phyloP scores from a whole-genome alignment of 92 coral and sea anemone species.

The Metridium senile region DNA sequence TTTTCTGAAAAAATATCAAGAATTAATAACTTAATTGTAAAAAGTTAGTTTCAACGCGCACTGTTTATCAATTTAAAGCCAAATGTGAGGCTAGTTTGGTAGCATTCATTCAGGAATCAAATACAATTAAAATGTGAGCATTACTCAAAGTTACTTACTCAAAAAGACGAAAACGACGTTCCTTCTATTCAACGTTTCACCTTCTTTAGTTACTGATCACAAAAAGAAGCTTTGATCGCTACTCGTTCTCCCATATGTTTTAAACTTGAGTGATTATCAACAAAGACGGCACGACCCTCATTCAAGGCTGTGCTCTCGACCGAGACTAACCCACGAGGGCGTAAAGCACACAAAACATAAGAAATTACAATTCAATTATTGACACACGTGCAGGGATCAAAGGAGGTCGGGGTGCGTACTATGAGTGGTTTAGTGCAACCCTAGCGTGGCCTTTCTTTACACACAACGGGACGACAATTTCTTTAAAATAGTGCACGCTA shows the following conservation, averaged over 20 bases:
- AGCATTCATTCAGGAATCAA: too few species aligned
- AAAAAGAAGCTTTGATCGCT: background rate
- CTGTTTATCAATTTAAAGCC: too few species aligned
- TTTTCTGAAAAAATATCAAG: too few species aligned
- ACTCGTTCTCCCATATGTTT: slow-evolving; percentile 1
- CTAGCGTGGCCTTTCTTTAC: slow-evolving; percentile 1
- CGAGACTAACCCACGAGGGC: slow-evolving; percentile 12
- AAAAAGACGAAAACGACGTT: too few species aligned
- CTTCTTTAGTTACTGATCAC: too few species aligned
- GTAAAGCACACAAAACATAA: background rate
- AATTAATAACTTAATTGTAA: too few species aligned
- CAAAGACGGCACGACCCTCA: slow-evolving; percentile 1
- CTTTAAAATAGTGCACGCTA: slow-evolving; percentile 1
- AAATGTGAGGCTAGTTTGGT: too few species aligned
- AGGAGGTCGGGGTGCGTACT: background rate
- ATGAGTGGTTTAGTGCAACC: background rate
- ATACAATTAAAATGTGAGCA: too few species aligned
- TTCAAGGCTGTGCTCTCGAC: background rate
- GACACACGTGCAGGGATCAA: slow-evolving; percentile 14
- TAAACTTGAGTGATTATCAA: background rate
- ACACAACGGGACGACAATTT: background rate
- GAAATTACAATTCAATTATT: background rate
- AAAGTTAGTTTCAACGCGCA: too few species aligned
- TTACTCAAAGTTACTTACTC: too few species aligned
- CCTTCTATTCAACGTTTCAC: too few species aligned